These are phyloP conservation scores for Malurus melanocephalus DNA, from an alignment of 2,113 vertebrate genomes.

Conservation along the genomic window DNA sequence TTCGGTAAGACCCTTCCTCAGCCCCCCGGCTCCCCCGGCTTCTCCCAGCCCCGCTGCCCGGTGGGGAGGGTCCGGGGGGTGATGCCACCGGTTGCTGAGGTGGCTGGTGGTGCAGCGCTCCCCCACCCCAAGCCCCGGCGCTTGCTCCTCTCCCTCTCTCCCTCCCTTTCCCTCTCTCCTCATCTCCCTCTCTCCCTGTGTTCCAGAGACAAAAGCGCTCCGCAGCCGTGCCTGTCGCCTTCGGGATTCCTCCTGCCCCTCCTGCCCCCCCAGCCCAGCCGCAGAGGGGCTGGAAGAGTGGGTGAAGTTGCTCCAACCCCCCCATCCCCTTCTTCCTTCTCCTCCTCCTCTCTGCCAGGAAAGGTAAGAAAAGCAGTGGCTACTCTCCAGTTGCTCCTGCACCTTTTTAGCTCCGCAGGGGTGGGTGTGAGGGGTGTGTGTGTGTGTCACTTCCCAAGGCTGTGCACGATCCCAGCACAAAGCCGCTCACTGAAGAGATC, in stretches of 20 bases:
- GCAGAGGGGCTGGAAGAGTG: not conserved
- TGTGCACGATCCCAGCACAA: conserved; percentile 40
- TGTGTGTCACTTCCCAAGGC: not conserved
- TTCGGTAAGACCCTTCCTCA: conserved; percentile 32
- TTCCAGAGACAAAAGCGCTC: conserved; percentile 38
- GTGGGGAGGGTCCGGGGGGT: not conserved
- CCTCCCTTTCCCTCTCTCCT: conserved; percentile 20
- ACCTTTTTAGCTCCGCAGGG: conserved; percentile 12
- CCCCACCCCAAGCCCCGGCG: conserved; percentile 29
- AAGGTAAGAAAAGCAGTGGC: conserved; percentile 54
- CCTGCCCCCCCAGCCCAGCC: not conserved
- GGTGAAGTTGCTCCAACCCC: conserved; percentile 36
- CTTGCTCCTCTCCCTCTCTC: conserved; percentile 46
- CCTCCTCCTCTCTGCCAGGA: conserved; percentile 3
- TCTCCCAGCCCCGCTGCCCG: not conserved
- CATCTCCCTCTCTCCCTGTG: conserved; percentile 9
- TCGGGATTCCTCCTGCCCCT: conserved; percentile 11
- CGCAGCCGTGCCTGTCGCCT: conserved; percentile 34
- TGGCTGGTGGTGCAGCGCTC: not conserved
- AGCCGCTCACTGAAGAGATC: conserved; percentile 51
- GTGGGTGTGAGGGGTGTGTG: not conserved
- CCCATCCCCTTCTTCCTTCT: conserved; percentile 9
- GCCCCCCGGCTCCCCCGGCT: not conserved
- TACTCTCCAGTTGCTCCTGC: conserved; percentile 16
- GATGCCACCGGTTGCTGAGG: conserved; percentile 65